Evolutionary conservation across 2,888 invertebrate species (phyloP), one percentile per base, ranked within the genome.

Genomic region (Thelaira solivaga): DNA sequence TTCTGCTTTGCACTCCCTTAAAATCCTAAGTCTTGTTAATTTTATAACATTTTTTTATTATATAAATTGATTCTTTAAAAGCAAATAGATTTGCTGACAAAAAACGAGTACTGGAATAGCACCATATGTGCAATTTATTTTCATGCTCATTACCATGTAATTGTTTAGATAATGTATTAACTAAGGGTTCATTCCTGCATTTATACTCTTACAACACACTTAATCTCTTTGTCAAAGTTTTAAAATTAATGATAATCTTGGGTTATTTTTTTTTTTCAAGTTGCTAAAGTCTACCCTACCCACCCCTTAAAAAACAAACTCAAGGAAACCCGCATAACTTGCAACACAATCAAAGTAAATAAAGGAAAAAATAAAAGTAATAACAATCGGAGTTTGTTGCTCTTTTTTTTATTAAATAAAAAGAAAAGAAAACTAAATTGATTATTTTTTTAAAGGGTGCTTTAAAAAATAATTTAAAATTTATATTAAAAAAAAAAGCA

Each of bases 71-170:
- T n/a, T n/a, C n/a, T n/a, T n/a, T n/a, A n/a, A n/a, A n/a, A n/a
- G n/a, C n/a, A n/a, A n/a, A n/a, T n/a, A n/a, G n/a, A n/a, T n/a
- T n/a, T 36, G 31, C 49, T 59, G 41, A 69, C 68, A 68, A 45
- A 57, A 57, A 4, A 39, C n/a, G 10, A 20, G 1, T 43, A 18
- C 18, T 43, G 8, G n/a, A 22, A 71, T 55, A 64, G 36, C 4
- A 13, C 61, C 71, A 71, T 62, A 49, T 71, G 71, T 43, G 51
- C 24, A 43, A 71, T 71, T 61, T 78, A 69, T 65, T 69, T 65
- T 69, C 61, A 78, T 47, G 73, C 69, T 78, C 69, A 74, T 78
- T 74, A 78, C 69, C n/a, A 69, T 39, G 53, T 45, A 73, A 69
- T 77, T 64, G 57, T 72, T 47, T 20, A 64, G 45, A 41, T n/a